A percentile compares a stretch with the other conserved stretches of the same genome.
Conservation (phyloP, 2,797 vertebrate genomes). For the Pseudochromis fuscus region DNA sequence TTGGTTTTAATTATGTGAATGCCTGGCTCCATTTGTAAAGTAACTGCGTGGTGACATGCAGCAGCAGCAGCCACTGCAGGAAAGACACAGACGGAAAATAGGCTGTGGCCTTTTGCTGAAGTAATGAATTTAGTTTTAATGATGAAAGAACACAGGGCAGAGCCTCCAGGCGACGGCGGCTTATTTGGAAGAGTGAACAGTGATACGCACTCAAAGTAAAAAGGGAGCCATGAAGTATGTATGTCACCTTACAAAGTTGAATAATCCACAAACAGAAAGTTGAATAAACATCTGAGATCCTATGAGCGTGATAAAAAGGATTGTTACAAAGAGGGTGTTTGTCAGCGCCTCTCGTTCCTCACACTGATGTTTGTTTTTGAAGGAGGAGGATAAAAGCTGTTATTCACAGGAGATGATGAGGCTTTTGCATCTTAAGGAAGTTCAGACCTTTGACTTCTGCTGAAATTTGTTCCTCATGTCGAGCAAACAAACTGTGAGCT, state of each 20-base stretch:
- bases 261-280: conserved; percentile 22
- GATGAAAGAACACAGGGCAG: conserved; percentile 64
- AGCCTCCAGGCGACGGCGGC: conserved; percentile 66
- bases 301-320: conserved; percentile 30
- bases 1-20: conserved; percentile 89
- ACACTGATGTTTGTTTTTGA: conserved; percentile 41
- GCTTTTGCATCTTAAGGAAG: conserved; percentile 23
- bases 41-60: conserved; percentile 63
- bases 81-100: conserved; percentile 48
- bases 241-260: conserved; percentile 31
- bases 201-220: conserved; percentile 45
- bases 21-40: conserved; percentile 87
- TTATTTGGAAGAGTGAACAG: conserved; percentile 58
- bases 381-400: conserved; percentile 23
- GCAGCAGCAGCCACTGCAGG: conserved; percentile 50
- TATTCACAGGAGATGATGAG: conserved; percentile 36
- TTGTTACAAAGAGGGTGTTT: conserved; percentile 20
- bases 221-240: conserved; percentile 33
- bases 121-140: conserved; percentile 85
- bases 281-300: conserved; percentile 44
- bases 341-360: conserved; percentile 33
- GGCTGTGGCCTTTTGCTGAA: conserved; percentile 69
- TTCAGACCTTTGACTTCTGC: conserved; percentile 20
- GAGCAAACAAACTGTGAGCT: background rate
- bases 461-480: conserved; percentile 31